Percentiles rank a stretch among this genome's conserved stretches.
Evolutionary conservation across 2,797 vertebrate genomes (phyloP).

Genomic region (Gallirallus australis): DNA sequence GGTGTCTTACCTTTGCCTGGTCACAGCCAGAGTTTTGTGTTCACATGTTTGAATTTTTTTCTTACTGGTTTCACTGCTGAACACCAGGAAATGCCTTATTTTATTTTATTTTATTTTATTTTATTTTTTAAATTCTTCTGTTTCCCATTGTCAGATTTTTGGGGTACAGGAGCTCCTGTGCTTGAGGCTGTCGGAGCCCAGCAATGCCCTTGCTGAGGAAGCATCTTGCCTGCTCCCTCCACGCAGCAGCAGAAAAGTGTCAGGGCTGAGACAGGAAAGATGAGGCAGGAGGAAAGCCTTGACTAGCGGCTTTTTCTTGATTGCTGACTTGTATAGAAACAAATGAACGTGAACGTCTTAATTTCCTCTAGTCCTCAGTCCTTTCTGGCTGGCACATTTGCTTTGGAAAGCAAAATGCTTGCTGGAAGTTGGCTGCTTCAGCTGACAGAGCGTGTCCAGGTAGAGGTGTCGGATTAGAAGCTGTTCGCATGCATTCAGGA

Average conservation of each 20-base stretch:
- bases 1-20: neutral
- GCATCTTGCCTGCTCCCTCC: neutral
- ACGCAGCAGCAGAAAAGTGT: neutral
- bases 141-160: neutral
- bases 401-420: neutral
- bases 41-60: neutral
- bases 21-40: neutral
- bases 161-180: neutral
- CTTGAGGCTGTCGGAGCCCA: neutral
- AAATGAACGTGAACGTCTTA: neutral
- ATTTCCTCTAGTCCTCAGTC: neutral
- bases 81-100: neutral
- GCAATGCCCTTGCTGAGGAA: neutral
- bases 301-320: neutral
- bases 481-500: neutral
- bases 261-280: neutral
- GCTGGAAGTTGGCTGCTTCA: neutral
- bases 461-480: neutral
- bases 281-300: neutral
- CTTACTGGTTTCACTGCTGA: neutral
- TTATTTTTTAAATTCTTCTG: neutral
- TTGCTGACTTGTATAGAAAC: neutral
- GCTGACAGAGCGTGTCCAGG: neutral
- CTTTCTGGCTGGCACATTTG: neutral
- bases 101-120: too few species aligned